These are phyloP conservation scores for Himalopsyche anomala DNA, from an alignment of 2,888 invertebrate genomes.

Conservation along the genomic window DNA sequence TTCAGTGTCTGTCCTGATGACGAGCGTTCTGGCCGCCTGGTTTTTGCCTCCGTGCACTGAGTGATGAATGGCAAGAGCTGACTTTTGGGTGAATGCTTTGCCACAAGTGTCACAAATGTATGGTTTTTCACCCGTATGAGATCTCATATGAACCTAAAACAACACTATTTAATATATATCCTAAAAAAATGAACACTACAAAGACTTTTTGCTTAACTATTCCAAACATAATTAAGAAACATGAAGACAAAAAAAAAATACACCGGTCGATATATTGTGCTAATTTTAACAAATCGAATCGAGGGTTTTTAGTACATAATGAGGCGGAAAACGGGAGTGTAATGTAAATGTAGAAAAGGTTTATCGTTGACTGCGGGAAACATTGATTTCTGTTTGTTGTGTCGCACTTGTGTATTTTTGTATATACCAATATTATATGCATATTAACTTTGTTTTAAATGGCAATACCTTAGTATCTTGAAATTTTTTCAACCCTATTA, in stretches of 20 bases:
- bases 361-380: too few relatives aligned
- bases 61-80: conserved; percentile 48
- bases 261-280: background rate
- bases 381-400: too few relatives aligned
- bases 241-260: background rate
- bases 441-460: too few relatives aligned
- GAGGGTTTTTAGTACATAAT: background rate
- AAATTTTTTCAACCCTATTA: background rate
- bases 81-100: conserved; percentile 54
- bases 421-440: too few relatives aligned
- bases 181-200: background rate
- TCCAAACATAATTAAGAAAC: background rate
- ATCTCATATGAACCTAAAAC: conserved; percentile 57
- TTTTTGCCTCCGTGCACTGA: too few relatives aligned
- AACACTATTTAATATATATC: background rate
- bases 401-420: too few relatives aligned
- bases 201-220: background rate
- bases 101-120: conserved; percentile 53
- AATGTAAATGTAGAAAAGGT: background rate
- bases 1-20: conserved; percentile 14
- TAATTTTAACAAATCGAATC: background rate
- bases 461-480: too few relatives aligned
- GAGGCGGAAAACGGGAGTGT: background rate
- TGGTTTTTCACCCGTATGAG: conserved; percentile 54
- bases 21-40: too few relatives aligned